phyloP scores from a whole-genome alignment of 2,797 vertebrate species.

The Ctenochaetus hawaiiensis region DNA sequence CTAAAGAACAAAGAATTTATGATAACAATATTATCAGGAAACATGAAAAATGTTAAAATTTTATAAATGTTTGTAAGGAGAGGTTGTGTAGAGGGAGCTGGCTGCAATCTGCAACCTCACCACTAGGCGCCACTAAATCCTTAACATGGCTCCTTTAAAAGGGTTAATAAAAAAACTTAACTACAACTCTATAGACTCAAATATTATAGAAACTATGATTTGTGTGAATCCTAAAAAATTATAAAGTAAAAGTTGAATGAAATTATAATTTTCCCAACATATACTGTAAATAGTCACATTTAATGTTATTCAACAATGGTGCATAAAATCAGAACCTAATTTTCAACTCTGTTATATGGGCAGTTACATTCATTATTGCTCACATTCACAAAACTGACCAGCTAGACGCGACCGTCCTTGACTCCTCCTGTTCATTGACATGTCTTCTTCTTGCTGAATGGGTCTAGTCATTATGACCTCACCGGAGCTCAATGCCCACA shows the following conservation, averaged over 20 bases:
- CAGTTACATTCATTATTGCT: neutral
- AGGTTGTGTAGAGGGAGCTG: too few relatives aligned
- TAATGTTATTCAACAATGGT: neutral
- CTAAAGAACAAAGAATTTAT: too few relatives aligned
- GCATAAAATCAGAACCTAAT: neutral
- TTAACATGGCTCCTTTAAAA: too few relatives aligned
- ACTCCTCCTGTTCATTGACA: constrained; percentile 63
- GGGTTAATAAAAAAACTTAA: too few relatives aligned
- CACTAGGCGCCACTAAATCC: too few relatives aligned
- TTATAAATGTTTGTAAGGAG: too few relatives aligned
- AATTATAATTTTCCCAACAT: neutral
- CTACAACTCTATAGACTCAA: neutral
- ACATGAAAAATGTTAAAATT: too few relatives aligned
- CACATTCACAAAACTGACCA: constrained; percentile 33
- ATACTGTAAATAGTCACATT: neutral
- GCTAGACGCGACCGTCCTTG: constrained; percentile 42
- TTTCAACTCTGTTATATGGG: neutral
- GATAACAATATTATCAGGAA: too few relatives aligned
- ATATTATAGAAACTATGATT: neutral
- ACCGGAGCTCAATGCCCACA: constrained; percentile 67
- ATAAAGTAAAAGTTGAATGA: neutral
- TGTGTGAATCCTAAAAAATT: neutral
- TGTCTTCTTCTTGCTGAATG: constrained; percentile 65
- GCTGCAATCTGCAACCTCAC: too few relatives aligned
- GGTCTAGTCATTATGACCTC: constrained; percentile 74